phyloP scores from a whole-genome alignment of 2,797 vertebrate species.

The Carapus acus region DNA sequence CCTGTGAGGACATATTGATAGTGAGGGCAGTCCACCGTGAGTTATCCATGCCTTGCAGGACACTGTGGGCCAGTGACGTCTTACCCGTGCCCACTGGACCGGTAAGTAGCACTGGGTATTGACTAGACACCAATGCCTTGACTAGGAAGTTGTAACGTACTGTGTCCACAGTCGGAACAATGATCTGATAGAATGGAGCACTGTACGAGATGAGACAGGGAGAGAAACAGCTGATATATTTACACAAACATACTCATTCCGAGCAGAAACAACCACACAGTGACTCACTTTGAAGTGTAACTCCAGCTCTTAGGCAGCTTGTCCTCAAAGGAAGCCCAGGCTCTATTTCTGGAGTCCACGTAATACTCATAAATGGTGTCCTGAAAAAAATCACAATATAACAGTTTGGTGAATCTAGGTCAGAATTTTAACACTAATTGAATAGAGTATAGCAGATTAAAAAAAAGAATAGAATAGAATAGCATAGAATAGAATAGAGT shows the following conservation, averaged over 20 bases:
- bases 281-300: constrained; percentile 76
- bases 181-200: constrained; percentile 77
- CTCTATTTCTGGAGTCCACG: constrained; percentile 79
- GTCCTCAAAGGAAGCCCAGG: constrained; percentile 82
- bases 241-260: constrained; percentile 4
- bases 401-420: constrained; percentile 5
- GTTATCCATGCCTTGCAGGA: constrained; percentile 74
- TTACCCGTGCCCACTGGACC: constrained; percentile 87
- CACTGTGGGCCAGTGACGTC: constrained; percentile 81
- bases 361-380: constrained; percentile 87
- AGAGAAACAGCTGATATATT: too few relatives aligned
- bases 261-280: neutral
- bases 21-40: constrained; percentile 75
- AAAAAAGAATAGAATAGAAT: too few relatives aligned
- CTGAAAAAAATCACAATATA: constrained; percentile 52
- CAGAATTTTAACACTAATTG: too few relatives aligned
- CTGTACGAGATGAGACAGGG: constrained; percentile 40
- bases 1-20: constrained; percentile 90
- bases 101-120: constrained; percentile 78
- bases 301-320: constrained; percentile 81
- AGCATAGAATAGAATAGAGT: too few relatives aligned
- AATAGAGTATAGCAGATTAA: too few relatives aligned
- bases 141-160: constrained; percentile 83
- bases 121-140: constrained; percentile 66
- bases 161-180: constrained; percentile 86